Evolutionary conservation across 2,113 vertebrate species (phyloP), one percentile per base, ranked within the genome.

Genomic region (Cyprinodon tularosa): DNA sequence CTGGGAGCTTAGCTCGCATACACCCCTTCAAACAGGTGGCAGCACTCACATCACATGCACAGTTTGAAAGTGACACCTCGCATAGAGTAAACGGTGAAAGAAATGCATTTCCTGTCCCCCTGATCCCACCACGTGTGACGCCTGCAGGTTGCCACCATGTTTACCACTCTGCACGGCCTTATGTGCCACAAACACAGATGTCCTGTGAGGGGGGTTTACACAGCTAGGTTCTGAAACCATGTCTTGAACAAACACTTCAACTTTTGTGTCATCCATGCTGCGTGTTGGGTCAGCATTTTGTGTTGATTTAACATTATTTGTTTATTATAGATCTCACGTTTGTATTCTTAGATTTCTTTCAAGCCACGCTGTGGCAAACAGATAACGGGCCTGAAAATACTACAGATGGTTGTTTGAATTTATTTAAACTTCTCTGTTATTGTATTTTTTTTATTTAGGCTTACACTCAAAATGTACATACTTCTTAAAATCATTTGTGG

Each of bases 121-220:
- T 29, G 9, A 45, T 39, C n/a, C n/a, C 4, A 39, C 61, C 76
- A 74, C 53, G 53, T 69, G 63, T 22, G 13, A 53, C 14, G 3
- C 5, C 13, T 3, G 53, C 40, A 4, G 20, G 20, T 12, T 63
- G 60, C 45, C 73, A 66, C 44, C 22, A 20, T 9, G 1, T 42
- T 47, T 8, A 50, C 47, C 12, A 42, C n/a, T 1, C 62, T 48
- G 37, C 6, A 74, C 66, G 70, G 15, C 53, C 12, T 39, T 4
- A 60, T 65, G 64, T 40, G 50, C 80, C 72, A 66, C 76, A 84
- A 9, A 40, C 72, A 62, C 80, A 79, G 67, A 47, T 74, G 79
- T 71, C 38, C 17, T n/a, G 12, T 17, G 17, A 3, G 67, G 88
- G 84, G 84, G 50, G 85, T 82, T 89, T 75, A 76, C 80, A 66